A percentile compares a stretch with the other conserved stretches of the same genome.
Conservation (phyloP, 2,888 invertebrate genomes). For the Hemistola chrysoprasaria region DNA sequence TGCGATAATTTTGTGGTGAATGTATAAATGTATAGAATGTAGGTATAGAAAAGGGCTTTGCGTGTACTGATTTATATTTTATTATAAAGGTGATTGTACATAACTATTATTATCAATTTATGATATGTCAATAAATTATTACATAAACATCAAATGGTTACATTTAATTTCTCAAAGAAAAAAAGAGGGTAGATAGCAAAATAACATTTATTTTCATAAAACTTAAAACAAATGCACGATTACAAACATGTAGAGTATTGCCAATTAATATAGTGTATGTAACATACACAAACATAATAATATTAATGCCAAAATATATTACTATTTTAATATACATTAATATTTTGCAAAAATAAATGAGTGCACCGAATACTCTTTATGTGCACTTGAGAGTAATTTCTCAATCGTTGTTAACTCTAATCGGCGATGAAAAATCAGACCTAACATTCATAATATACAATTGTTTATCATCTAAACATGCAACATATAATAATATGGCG, state of each 20-base stretch:
- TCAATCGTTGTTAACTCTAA: too few relatives aligned
- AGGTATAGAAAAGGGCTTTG: slow-evolving; percentile 27
- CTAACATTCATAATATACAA: neutral
- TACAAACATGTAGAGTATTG: slow-evolving; percentile 20
- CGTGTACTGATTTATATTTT: slow-evolving; percentile 47
- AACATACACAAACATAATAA: slow-evolving; percentile 9
- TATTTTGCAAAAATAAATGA: slow-evolving; percentile 21
- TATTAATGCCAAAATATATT: slow-evolving; percentile 23
- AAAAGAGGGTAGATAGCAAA: slow-evolving; percentile 21
- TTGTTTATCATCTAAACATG: slow-evolving; percentile 15
- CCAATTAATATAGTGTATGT: slow-evolving; percentile 15
- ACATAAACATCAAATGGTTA: slow-evolving; percentile 21
- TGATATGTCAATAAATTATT: slow-evolving; percentile 66
- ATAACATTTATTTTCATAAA: slow-evolving; percentile 33
- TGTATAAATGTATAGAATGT: slow-evolving; percentile 20
- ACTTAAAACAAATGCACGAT: slow-evolving; percentile 24
- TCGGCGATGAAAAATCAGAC: too few relatives aligned
- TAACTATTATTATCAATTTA: slow-evolving; percentile 51
- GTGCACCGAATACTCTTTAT: slow-evolving; percentile 11
- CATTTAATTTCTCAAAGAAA: slow-evolving; percentile 3
- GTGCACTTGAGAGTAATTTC: slow-evolving; percentile 5
- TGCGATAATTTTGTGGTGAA: neutral
- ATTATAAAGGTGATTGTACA: slow-evolving; percentile 69
- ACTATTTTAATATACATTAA: slow-evolving; percentile 11
- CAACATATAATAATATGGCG: slow-evolving; percentile 19